Evolutionary conservation across 2,797 vertebrate species (phyloP).

Genomic region (Galagoides demidoff): DNA sequence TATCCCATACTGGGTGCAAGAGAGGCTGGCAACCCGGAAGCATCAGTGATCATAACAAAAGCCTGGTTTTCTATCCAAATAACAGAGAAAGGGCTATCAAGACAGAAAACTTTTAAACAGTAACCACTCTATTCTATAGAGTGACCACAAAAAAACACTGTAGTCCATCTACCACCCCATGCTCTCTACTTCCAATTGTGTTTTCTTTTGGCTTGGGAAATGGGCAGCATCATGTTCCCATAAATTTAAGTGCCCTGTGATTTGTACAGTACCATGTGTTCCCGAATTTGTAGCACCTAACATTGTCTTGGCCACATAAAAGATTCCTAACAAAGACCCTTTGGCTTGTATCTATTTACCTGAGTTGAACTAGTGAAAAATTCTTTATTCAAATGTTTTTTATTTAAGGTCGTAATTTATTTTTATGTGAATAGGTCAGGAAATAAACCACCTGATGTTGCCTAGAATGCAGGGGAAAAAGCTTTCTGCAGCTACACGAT

Average conservation of each 20-base stretch:
- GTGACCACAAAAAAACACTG: background rate
- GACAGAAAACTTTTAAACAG: background rate
- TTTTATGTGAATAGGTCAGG: background rate
- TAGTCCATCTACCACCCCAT: background rate
- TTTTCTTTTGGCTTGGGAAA: background rate
- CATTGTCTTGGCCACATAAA: background rate
- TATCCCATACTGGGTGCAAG: background rate
- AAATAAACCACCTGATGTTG: background rate
- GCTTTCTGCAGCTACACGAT: background rate
- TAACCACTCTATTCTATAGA: background rate
- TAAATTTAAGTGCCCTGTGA: background rate
- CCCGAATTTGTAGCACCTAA: background rate
- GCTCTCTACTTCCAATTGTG: background rate
- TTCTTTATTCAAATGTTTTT: background rate
- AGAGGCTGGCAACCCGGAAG: background rate
- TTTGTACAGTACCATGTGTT: background rate
- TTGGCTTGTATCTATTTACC: background rate
- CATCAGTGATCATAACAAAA: background rate
- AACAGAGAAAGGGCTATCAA: background rate
- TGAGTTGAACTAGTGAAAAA: background rate
- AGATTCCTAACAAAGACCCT: background rate
- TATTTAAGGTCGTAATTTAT: background rate
- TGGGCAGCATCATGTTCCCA: background rate
- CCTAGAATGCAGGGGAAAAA: background rate
- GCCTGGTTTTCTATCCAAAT: background rate